Conservation (phyloP, 1,140 invertebrate genomes). For the Akabosia matsudoensis region DNA sequence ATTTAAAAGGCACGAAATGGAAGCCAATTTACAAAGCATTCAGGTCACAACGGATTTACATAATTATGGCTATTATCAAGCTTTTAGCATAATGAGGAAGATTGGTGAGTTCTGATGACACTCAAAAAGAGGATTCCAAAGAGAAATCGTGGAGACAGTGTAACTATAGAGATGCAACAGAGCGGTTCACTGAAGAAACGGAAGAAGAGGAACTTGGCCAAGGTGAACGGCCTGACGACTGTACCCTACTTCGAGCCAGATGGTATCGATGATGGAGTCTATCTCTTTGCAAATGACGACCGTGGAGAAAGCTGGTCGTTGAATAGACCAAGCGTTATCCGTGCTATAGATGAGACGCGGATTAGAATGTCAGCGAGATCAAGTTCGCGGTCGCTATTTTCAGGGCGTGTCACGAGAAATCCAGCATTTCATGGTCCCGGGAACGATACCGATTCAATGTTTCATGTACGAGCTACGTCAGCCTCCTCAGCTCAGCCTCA, state of each 20-base stretch:
- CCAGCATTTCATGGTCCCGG: neutral
- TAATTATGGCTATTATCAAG: too few species aligned
- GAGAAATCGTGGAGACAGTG: too few species aligned
- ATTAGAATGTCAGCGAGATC: neutral
- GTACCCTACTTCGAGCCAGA: slow-evolving; percentile 23
- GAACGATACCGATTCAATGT: neutral
- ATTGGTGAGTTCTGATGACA: too few species aligned
- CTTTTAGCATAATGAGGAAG: too few species aligned
- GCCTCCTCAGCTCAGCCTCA: neutral
- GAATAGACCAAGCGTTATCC: neutral
- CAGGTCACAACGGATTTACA: too few species aligned
- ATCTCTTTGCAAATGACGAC: neutral
- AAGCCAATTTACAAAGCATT: too few species aligned
- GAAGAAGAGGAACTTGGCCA: neutral
- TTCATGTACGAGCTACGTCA: neutral
- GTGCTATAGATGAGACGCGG: neutral
- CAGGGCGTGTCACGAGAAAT: neutral
- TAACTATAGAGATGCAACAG: neutral
- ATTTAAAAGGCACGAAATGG: too few species aligned
- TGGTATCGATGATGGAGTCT: neutral
- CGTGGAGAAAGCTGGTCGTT: neutral
- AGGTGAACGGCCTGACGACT: slow-evolving; percentile 19
- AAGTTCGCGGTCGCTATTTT: neutral
- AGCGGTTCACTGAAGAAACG: neutral
- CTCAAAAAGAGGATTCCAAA: too few species aligned